These are phyloP conservation scores for Geophilus truncorum DNA, from an alignment of 2,888 invertebrate species.

Conservation along the genomic window DNA sequence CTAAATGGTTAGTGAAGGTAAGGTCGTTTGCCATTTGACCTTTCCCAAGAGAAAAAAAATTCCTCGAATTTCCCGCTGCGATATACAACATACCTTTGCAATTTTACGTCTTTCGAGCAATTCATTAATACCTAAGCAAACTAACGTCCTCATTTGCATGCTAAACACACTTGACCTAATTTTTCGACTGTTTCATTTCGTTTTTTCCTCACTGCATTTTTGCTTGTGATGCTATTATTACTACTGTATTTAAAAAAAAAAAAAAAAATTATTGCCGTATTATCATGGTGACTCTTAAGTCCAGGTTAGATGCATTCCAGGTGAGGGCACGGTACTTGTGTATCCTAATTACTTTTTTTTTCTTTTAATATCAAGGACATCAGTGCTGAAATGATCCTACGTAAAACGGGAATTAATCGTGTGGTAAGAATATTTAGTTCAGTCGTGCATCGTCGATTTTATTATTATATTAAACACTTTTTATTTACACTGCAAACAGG, in stretches of 20 bases:
- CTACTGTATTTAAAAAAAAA: too few species aligned
- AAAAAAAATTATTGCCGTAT: neutral
- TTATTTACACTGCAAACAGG: neutral
- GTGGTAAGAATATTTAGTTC: neutral
- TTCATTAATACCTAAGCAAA: neutral
- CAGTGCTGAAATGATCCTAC: neutral
- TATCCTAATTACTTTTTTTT: neutral
- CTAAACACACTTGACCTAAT: neutral
- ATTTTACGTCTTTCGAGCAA: neutral
- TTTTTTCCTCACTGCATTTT: neutral
- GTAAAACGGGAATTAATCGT: neutral
- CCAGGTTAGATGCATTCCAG: neutral
- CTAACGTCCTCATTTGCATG: neutral
- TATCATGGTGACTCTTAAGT: neutral
- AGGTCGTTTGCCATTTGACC: neutral
- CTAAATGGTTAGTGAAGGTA: neutral
- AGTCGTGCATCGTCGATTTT: too few species aligned
- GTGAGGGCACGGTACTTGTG: neutral
- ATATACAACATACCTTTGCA: too few species aligned
- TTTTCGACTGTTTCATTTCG: neutral
- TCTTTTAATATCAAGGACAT: neutral
- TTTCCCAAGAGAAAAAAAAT: constrained; percentile 1
- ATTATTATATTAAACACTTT: too few species aligned
- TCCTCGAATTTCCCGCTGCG: neutral
- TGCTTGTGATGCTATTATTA: neutral